Base-by-base conservation (phyloP, 2,797 vertebrate genomes). In the Pangasius krempfi region DNA sequence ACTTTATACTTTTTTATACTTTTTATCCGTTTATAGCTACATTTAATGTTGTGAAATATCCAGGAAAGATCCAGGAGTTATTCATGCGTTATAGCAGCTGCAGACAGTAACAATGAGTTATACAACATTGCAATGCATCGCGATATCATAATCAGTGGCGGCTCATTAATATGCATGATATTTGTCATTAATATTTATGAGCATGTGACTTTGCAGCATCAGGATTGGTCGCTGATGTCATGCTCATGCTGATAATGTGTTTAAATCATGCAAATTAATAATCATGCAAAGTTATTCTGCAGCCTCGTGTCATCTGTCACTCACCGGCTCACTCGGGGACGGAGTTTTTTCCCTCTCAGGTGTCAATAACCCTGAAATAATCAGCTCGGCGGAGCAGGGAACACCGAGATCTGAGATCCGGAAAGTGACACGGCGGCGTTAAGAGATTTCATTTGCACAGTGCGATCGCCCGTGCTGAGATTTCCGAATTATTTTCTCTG, bases 211-310 rank as follows among this genome's bases (percentile, higher is more conserved):
- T 22, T 58, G 54, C 52, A 37, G 54, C 18, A 30, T 78, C 25
- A 14, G 13, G 75, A 78, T 78, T 54, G 25, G 27, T 83, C 5
- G 5, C 4, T 40, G 52, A 37, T 37, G 52, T 33, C n/a, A 9
- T 78, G 25, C 6, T 9, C 30, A 81, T 18, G 14, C 25, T 30
- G 75, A 50, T 52, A 9, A 4, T 0, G 27, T 30, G n/a, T 78
- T 54, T 54, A 76, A 37, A 83, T 83, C 80, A 83, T 83, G 56
- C 58, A 62, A 44, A 82, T 44, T 7, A 44, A 44, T 44, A 83
- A 83, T 83, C 80, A 83, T 83, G 56, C 58, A 62, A 44, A 82
- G 27, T 62, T 83, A 83, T 83, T 83, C 80, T 6, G 80, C 52
- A 22, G 52, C 52, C 56, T 8, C 13, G 37, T 44, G 80, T 83